phyloP scores from a whole-genome alignment of 2,888 invertebrate species.

The Stenoptilia bipunctidactyla region DNA sequence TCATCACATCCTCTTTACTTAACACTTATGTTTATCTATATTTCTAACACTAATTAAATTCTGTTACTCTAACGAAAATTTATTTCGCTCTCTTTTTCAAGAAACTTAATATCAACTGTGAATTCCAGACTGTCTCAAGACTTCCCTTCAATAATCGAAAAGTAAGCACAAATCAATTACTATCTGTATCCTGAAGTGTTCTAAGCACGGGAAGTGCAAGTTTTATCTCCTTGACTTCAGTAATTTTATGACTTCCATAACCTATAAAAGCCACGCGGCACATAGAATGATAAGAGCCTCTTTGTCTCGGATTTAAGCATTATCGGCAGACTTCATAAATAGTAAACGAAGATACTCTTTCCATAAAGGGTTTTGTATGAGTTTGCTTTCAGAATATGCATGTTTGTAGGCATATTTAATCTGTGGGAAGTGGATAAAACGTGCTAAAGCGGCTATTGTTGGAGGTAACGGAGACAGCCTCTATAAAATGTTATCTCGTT shows the following conservation, averaged over 20 bases:
- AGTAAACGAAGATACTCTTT: conserved; percentile 32
- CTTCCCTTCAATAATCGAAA: no score
- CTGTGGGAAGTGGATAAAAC: conserved; percentile 7
- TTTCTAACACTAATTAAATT: no score
- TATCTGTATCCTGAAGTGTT: no score
- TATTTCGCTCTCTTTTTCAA: no score
- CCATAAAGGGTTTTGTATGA: not conserved
- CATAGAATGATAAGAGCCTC: conserved; percentile 21
- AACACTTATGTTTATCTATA: no score
- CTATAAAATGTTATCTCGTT: no score
- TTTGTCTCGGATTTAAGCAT: conserved; percentile 20
- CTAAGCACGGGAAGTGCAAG: not conserved
- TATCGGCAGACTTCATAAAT: conserved; percentile 27
- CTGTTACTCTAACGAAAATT: no score
- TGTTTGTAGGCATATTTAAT: conserved; percentile 1
- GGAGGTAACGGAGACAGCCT: conserved; percentile 15
- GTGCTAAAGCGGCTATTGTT: conserved; percentile 11
- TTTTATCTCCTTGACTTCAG: conserved; percentile 17
- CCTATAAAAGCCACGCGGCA: conserved; percentile 19
- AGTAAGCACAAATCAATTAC: no score
- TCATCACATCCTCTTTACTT: no score
- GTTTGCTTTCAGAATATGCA: conserved; percentile 1
- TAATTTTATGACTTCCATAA: conserved; percentile 22
- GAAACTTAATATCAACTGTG: conserved; percentile 16
- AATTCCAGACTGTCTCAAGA: conserved; percentile 5